phyloP scores from a whole-genome alignment of 2,113 vertebrate genomes.

The Cephalopholis sonnerati region DNA sequence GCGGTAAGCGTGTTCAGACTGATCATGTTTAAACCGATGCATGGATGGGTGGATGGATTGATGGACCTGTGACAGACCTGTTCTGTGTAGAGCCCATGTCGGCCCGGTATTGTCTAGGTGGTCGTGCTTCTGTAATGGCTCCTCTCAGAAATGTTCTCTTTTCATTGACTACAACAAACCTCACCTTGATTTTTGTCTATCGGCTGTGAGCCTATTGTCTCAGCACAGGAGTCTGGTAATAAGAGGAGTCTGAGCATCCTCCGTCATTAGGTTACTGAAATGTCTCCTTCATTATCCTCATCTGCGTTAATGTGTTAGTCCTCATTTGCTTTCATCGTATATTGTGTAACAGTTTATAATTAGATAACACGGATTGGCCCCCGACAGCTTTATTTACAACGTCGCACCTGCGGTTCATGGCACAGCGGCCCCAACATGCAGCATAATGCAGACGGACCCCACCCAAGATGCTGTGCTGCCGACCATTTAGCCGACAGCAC shows the following conservation, averaged over 20 bases:
- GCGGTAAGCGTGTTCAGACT: slow-evolving; percentile 73
- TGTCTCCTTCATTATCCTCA: slow-evolving; percentile 28
- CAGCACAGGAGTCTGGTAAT: background rate
- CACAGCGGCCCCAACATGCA: slow-evolving; percentile 76
- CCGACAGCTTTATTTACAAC: slow-evolving; percentile 58
- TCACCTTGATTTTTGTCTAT: background rate
- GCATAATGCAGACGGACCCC: slow-evolving; percentile 90
- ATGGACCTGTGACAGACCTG: slow-evolving; percentile 11
- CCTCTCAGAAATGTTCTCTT: background rate
- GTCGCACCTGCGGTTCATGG: slow-evolving; percentile 72
- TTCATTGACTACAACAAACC: background rate
- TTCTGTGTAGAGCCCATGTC: background rate
- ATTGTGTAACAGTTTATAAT: background rate
- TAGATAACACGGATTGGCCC: background rate
- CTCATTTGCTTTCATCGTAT: background rate
- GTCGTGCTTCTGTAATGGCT: background rate
- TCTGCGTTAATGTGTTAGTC: background rate
- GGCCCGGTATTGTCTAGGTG: slow-evolving; percentile 40
- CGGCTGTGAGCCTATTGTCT: slow-evolving; percentile 25
- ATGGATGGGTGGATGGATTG: slow-evolving; percentile 6
- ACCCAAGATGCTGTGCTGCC: slow-evolving; percentile 84
- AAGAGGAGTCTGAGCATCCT: slow-evolving; percentile 20
- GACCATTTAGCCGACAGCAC: slow-evolving; percentile 53
- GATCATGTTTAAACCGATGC: background rate
- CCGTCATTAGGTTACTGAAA: slow-evolving; percentile 19